Base-by-base conservation (phyloP, 2,797 vertebrate genomes). In the Chloroceryle inda region DNA sequence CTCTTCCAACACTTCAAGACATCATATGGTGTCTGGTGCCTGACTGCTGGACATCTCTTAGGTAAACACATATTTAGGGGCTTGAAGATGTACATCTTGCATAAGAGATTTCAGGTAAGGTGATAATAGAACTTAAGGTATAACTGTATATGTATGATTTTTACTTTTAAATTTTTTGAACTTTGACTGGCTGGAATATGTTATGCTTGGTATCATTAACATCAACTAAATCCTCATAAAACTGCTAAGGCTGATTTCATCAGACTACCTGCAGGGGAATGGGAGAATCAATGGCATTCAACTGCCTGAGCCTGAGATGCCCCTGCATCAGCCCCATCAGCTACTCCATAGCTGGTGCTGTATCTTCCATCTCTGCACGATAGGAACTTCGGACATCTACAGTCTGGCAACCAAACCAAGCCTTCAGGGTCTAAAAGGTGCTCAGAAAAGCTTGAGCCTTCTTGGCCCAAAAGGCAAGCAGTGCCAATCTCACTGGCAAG, bases 251-350 rank as follows among this genome's bases (percentile, higher is more conserved):
- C 29, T 85, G 58, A 79, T 66, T 86, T 77, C 21, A 44, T 35
- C 24, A 88, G 62, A 26, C 5, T 9, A 29, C 11, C 49, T 89
- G 61, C 16, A 85, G 23, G 20, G 15, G 20, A 87, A 52, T 9
- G 4, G 20, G 14, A 14, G 13, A 42, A 50, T 45, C 1, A 0
- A 10, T 24, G 17, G 33, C 9, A 33, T 89, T 75, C 1, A 0
- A 23, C 26, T 52, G 40, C 53, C 64, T 37, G 21, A 61, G 24
- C 5, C 61, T 2, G 5, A 55, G 24, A 29, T 53, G 33, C 11
- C 40, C n/a, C 56, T 38, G 76, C 8, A 16, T 47, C 40, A 22
- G 23, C 17, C 52, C 22, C 42, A 59, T 53, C 58, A 85, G 20
- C 75, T 79, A 26, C 20, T 58, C 50, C 49, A 29, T 61, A 59